Base-by-base conservation (phyloP, 2,888 invertebrate species). In the Mythimna impura region DNA sequence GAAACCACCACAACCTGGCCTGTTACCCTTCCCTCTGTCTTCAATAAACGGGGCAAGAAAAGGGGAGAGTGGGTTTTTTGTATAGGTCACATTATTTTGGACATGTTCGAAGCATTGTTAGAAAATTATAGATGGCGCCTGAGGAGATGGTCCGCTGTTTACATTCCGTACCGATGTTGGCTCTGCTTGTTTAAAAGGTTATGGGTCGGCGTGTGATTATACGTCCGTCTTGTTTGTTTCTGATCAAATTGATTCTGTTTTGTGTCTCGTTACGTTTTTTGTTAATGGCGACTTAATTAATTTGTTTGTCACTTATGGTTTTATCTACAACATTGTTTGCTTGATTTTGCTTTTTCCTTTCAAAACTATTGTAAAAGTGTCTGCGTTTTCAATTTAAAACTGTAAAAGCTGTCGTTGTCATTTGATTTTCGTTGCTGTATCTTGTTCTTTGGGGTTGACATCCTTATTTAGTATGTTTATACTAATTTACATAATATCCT, bases 91-190 rank as follows among this genome's bases (percentile, higher is more conserved):
- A 60, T 66, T 88, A 83, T 76, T 81, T 70, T 95, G 92, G 95
- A 91, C 91, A 87, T 86, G 89, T 93, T 91, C 91, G 87, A 88
- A 91, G 92, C 90, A 95, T 95, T 94, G 95, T 93, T 94, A 91
- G 94, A 93, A 95, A 95, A 96, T 96, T 96, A 96, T 92, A 95
- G 96, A 95, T 95, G 96, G 96, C 96, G 96, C 96, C 95, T 94
- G 83, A 90, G 93, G 93, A 95, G 94, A 95, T 94, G 93, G 92
- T 86, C 88, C 88, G 93, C 91, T 96, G 96, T 96, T 96, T 96
- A 95, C 96, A 96, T 96, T 96, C 95, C 94, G 87, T 87, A 86
- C 85, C 90, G 94, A 94, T 92, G 94, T 92, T 91, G 82, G 91
- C 91, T 90, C 81, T 89, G 92, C 92, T 93, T 93, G 92, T 95